phyloP scores from a whole-genome alignment of 2,113 vertebrate species.

The Columbina picui region DNA sequence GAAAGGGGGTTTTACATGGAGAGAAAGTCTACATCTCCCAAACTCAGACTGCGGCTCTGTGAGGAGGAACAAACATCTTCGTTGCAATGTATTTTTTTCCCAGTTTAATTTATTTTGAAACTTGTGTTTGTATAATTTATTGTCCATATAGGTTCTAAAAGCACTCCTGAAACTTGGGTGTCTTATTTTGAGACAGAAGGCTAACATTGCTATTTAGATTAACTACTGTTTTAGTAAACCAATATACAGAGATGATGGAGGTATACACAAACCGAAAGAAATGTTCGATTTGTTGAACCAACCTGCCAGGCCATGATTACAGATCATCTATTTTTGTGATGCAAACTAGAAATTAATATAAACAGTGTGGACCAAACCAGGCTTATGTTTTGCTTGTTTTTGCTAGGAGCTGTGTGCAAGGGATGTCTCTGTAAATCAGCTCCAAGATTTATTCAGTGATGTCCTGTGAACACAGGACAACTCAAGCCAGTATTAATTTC shows the following conservation, averaged over 20 bases:
- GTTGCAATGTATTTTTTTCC: neutral
- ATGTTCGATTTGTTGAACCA: slow-evolving; percentile 45
- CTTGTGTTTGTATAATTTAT: slow-evolving; percentile 54
- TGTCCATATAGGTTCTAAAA: slow-evolving; percentile 44
- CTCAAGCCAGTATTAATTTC: neutral
- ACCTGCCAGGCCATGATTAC: slow-evolving; percentile 19
- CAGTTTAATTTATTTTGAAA: slow-evolving; percentile 46
- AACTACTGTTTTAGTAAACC: slow-evolving; percentile 61
- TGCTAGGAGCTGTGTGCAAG: slow-evolving; percentile 6
- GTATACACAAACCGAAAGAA: slow-evolving; percentile 48
- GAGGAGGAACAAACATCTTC: neutral
- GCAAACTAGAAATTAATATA: slow-evolving; percentile 39
- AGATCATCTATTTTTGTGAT: slow-evolving; percentile 34
- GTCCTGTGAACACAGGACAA: slow-evolving; percentile 28
- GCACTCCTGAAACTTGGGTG: slow-evolving; percentile 13
- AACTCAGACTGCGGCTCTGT: neutral
- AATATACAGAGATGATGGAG: slow-evolving; percentile 30
- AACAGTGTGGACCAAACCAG: slow-evolving; percentile 11
- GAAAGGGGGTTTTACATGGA: slow-evolving; percentile 15
- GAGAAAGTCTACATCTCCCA: slow-evolving; percentile 9
- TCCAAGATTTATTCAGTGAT: slow-evolving; percentile 31
- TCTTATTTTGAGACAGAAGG: slow-evolving; percentile 46
- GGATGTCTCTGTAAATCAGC: slow-evolving; percentile 10
- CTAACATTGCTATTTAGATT: slow-evolving; percentile 48
- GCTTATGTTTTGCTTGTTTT: slow-evolving; percentile 5